Base-by-base conservation (phyloP, 1,140 invertebrate genomes). In the Pogonus chalceus region DNA sequence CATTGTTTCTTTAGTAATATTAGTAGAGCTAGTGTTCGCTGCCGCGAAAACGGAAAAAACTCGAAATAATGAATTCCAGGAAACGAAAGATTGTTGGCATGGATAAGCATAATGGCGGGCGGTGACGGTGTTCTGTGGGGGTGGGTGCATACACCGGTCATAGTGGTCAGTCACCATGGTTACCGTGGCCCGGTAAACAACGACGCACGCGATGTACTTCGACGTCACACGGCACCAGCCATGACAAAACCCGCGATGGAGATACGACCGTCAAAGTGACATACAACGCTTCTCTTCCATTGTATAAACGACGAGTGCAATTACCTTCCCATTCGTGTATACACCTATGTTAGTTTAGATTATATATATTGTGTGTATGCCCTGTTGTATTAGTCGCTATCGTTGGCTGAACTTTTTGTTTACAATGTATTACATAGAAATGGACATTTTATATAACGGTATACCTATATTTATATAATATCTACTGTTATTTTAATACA, bases 151-250 rank as follows among this genome's bases (percentile, higher is more conserved):
- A 9, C 37, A 43, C 37, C 37, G 18, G 37, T 43, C 37, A 43
- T 43, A 43, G 37, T 43, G 37, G 37, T 43, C 37, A 43, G 37
- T 43, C 37, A 43, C 37, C 37, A 43, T 43, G 18, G 37, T 43
- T 43, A 43, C 37, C 37, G 18, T 7, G 37, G 9, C 37, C 37
- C 37, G 37, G 37, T 43, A 43, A 43, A 43, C 37, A 43, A 43
- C 37, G 18, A 18, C 37, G 9, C 37, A 43, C 37, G 37, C 37
- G 37, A 43, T 43, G 9, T n/a, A n/a, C n/a, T 10, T 16, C 37
- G 37, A 43, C 37, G 37, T 43, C 37, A 43, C 37, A 43, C 37
- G n/a, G n/a, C 37, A 43, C 26, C 37, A 43, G 18, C 37, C 37
- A 43, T 12, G 3, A 9, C 9, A 4, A 3, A 16, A 10, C 7